Evolutionary conservation across 2,888 invertebrate genomes (phyloP).

Genomic region (Oligia fasciuncula): DNA sequence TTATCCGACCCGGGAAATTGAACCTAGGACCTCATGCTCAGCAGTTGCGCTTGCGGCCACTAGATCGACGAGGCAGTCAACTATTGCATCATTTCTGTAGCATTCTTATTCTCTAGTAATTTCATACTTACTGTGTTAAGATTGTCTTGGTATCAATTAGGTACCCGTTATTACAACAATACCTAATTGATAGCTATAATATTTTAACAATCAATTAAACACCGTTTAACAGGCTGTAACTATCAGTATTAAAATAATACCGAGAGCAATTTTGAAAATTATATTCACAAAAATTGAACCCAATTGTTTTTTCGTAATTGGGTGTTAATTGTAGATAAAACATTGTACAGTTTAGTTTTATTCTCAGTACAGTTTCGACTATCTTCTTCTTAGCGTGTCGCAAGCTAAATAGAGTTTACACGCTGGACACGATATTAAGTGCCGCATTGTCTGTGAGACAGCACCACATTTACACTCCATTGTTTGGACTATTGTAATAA

Average conservation of each 20-base stretch:
- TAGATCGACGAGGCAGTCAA: background rate
- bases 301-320: conserved; percentile 34
- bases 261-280: conserved; percentile 23
- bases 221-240: background rate
- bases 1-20: background rate
- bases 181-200: background rate
- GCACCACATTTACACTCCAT: background rate
- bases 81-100: background rate
- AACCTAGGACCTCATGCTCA: background rate
- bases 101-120: background rate
- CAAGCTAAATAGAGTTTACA: background rate
- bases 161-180: background rate
- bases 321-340: conserved; percentile 28
- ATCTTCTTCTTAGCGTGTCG: background rate
- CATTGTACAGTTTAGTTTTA: background rate
- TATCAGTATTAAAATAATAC: conserved; percentile 28
- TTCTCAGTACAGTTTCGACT: conserved; percentile 20
- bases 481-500: conserved; percentile 17
- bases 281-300: conserved; percentile 19
- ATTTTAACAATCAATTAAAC: conserved; percentile 20
- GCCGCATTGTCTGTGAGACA: background rate
- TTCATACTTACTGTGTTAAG: background rate
- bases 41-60: no score
- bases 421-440: background rate
- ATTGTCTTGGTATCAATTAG: background rate